Percentiles rank a stretch among this genome's conserved stretches.
Evolutionary conservation across 2,797 vertebrate genomes (phyloP).

Genomic region (Falco berigora): DNA sequence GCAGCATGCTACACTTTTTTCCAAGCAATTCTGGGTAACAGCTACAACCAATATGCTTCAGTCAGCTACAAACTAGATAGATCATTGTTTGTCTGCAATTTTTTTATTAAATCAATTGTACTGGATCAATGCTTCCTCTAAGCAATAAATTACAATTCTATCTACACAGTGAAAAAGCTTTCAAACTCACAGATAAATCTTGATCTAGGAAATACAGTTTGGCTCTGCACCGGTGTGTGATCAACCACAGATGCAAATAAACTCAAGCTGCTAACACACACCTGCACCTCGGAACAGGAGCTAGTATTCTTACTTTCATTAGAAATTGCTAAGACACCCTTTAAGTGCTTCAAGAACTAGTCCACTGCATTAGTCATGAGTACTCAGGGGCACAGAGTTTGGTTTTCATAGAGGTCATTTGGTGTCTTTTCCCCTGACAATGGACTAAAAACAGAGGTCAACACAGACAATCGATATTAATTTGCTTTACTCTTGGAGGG

Average conservation of each 20-base stretch:
- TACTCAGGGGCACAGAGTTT: neutral
- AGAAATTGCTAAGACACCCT: neutral
- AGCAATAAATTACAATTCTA: slow-evolving; percentile 63
- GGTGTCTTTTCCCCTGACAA: slow-evolving; percentile 31
- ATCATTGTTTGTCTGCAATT: slow-evolving; percentile 61
- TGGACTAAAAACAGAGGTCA: slow-evolving; percentile 55
- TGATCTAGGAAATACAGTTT: slow-evolving; percentile 3
- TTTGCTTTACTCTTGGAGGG: slow-evolving; percentile 37
- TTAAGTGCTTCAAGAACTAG: neutral
- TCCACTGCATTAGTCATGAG: slow-evolving; percentile 36
- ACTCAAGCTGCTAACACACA: neutral
- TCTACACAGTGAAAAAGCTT: slow-evolving; percentile 32
- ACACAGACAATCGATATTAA: slow-evolving; percentile 48
- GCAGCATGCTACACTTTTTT: neutral
- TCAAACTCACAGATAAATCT: slow-evolving; percentile 39
- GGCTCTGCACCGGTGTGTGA: neutral
- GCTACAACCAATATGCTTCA: slow-evolving; percentile 34
- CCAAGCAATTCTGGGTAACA: slow-evolving; percentile 1
- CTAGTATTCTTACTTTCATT: neutral
- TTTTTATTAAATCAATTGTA: slow-evolving; percentile 71
- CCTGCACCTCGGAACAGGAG: neutral
- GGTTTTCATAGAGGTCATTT: slow-evolving; percentile 50
- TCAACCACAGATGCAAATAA: slow-evolving; percentile 20
- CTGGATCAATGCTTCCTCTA: slow-evolving; percentile 69
- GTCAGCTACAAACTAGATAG: slow-evolving; percentile 57